phyloP scores from a whole-genome alignment of 2,113 vertebrate genomes.

The Lamprologus sp. region DNA sequence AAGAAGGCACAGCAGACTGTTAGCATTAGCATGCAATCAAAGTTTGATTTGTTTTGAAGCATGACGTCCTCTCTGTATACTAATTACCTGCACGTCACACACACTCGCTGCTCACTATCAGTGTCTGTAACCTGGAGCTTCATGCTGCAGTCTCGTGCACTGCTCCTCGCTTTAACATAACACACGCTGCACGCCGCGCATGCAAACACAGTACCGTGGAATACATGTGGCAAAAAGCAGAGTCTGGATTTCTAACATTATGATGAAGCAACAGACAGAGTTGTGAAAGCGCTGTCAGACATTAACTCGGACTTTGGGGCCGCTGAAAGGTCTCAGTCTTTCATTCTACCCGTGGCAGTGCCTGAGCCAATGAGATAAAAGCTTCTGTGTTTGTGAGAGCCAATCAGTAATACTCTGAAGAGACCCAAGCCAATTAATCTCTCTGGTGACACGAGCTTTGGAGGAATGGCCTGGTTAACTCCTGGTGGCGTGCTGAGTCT shows the following conservation, averaged over 20 bases:
- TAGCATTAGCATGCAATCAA: neutral
- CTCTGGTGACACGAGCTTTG: conserved; percentile 54
- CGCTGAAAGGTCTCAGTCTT: conserved; percentile 26
- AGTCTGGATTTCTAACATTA: neutral
- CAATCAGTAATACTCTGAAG: conserved; percentile 57
- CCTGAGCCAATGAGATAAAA: conserved; percentile 68
- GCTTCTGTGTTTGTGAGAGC: conserved; percentile 24
- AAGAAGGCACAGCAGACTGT: neutral
- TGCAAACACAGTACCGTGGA: neutral
- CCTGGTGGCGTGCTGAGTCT: conserved; percentile 44
- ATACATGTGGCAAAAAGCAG: neutral
- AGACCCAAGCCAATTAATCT: conserved; percentile 59
- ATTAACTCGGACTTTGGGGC: conserved; percentile 32
- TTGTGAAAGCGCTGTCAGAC: neutral
- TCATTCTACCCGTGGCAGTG: conserved; percentile 26
- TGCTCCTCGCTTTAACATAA: neutral
- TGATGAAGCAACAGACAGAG: neutral
- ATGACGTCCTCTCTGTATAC: neutral
- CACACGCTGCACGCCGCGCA: neutral
- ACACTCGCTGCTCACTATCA: neutral
- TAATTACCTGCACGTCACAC: neutral
- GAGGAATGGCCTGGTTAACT: conserved; percentile 54
- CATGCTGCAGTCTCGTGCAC: neutral
- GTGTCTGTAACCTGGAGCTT: neutral
- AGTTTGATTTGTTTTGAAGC: neutral